Conservation (phyloP, 2,113 vertebrate species). For the Zootoca vivipara region DNA sequence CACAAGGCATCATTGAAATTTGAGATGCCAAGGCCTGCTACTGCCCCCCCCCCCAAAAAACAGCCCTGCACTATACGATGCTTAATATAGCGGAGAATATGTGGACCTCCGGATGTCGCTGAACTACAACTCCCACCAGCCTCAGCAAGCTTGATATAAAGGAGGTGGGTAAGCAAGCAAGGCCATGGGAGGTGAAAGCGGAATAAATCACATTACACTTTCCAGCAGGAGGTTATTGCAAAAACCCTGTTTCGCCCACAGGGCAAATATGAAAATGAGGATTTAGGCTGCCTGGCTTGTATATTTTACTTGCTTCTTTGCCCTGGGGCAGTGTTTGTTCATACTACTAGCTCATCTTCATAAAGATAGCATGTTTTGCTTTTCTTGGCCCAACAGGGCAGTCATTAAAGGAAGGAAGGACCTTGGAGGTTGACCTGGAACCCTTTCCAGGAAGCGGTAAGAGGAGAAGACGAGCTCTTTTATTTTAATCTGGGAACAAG, state of each 20-base stretch:
- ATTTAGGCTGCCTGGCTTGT: background rate
- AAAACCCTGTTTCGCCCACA: too few species aligned
- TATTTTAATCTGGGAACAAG: background rate
- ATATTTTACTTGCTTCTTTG: conserved; percentile 3
- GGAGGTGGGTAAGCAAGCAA: background rate
- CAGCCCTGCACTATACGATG: too few species aligned
- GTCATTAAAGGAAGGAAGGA: background rate
- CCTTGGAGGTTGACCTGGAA: background rate
- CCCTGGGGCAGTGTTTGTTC: background rate
- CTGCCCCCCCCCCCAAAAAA: too few species aligned
- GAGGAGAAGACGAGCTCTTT: background rate
- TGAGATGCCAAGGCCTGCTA: too few species aligned
- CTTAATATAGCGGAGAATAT: background rate
- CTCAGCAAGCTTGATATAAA: background rate
- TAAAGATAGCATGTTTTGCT: background rate
- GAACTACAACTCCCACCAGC: too few species aligned
- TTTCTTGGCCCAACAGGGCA: background rate
- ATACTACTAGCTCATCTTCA: background rate
- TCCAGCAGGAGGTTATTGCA: too few species aligned
- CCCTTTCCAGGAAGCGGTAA: background rate
- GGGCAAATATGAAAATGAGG: background rate
- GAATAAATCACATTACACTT: too few species aligned
- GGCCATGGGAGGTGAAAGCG: background rate
- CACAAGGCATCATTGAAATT: too few species aligned
- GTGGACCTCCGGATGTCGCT: background rate